Base-by-base conservation (phyloP, 2,113 vertebrate genomes). In the Poeciliopsis turrubarensis region DNA sequence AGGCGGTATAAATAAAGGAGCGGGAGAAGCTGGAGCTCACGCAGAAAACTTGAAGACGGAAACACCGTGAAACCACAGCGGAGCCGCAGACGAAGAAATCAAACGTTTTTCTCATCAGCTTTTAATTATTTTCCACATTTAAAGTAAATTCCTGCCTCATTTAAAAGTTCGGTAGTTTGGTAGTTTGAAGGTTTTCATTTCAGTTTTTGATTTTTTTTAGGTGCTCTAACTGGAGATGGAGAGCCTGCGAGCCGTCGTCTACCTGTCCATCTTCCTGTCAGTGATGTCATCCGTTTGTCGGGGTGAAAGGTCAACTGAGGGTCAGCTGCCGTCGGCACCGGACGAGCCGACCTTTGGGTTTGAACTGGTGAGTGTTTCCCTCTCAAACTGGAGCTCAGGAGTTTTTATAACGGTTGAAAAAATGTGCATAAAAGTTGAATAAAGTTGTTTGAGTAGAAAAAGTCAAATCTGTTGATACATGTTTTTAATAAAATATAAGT, bases 221-320 rank as follows among this genome's bases (percentile, higher is more conserved):
- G 32, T 34, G 25, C 30, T 47, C 73, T 22, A 32, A 27, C 1
- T 41, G 62, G 57, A 12, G 57, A 90, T 90, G 88, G 90, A 88
- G 73, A 79, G 79, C 5, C 60, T 87, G 7, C 80, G 87, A 37
- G 71, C 79, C 0, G 69, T 75, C 0, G 77, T 92, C 77, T 86
- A 77, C 71, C 82, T 92, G 75, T 88, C 86, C 32, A 41, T 92
- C 75, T 89, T 83, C 84, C 78, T 92, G 75, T 84, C 84, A 5
- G 41, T 89, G 73, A 47, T 88, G 84, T 78, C 86, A 26, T 82
- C 86, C 3, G 70, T 89, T 6, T 86, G 86, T 65, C 81, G 84
- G 72, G 82, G 87, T 84, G 82, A 89, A 39, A 89, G 86, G 84
- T 89, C 89, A 1, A 25, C 72, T 0, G 83, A 79, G 75, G 72